Base-by-base conservation (phyloP, 2,888 invertebrate genomes). In the Sepiola atlantica region DNA sequence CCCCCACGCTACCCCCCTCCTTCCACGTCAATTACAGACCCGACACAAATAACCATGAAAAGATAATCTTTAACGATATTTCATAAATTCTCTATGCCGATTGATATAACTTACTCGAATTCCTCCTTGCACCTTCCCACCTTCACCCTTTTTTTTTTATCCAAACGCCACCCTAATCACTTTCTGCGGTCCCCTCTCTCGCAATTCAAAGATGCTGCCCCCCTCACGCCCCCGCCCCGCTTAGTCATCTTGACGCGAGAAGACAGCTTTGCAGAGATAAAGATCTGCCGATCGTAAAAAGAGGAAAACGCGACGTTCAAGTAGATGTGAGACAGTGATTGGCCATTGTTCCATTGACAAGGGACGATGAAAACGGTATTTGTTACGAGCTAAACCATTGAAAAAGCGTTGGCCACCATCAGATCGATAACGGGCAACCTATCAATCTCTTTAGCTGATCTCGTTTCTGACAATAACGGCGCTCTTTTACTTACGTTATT, bases 191-290 rank as follows among this genome's bases (percentile, higher is more conserved):
- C 24, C 12, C 28, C 4, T 4, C 12, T 16, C 14, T 0, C 2
- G 16, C 3, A 77, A 77, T 77, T 77, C 77, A 77, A 77, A 77
- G 77, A 77, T n/a, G 77, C n/a, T 77, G n/a, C 14, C n/a, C 45
- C 45, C 45, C 45, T 8, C 45, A 2, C 45, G 4, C 45, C 45
- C 45, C 45, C 45, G 45, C 8, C 8, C 14, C 16, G 77, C 77
- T 77, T 77, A 77, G 77, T 77, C 77, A 77, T 77, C n/a, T 77
- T 77, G 77, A 77, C 77, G 77, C 77, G 77, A n/a, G 77, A 77
- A 77, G 77, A 77, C 77, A 77, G n/a, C 77, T 77, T 32, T 77
- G n/a, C n/a, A n/a, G 16, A 77, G 77, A 77, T 77, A 77, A 77
- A n/a, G 77, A 77, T 77, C 77, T 14, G 1, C 16, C n/a, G 77